Evolutionary conservation across 2,797 vertebrate genomes (phyloP), one percentile per base, ranked within the genome.

Genomic region (Syndactyla subalaris): DNA sequence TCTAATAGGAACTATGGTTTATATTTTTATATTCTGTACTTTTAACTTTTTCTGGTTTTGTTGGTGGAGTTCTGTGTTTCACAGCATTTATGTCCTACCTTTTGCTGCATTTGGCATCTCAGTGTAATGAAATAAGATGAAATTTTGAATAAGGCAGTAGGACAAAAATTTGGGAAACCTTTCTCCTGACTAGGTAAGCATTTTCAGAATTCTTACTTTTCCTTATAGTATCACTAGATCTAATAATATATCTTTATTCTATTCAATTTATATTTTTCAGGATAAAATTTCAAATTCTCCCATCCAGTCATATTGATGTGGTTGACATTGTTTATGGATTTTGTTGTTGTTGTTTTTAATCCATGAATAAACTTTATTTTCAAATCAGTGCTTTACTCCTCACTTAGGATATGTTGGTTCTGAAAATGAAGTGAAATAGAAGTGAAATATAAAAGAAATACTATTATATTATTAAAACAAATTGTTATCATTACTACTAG

Each of bases 401-500:
- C 27, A n/a, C 4, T 67, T 76, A 59, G 10, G 23, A 75, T 70
- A 48, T 2, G 0, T 16, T 68, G 6, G 2, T 77, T 92, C 48
- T 89, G 58, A 85, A 89, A 90, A 46, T 46, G 10, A 46, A 46
- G 21, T 46, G 45, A 46, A 46, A 46, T 78, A 16, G 11, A 55
- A 91, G 52, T 66, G 3, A 54, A 84, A 86, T 74, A 34, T 6
- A 34, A 71, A 83, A 49, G 6, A 46, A 6, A 43, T 55, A 84
- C 19, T 32, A 38, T 10, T 79, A 18, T 76, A 19, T 30, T 63
- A 36, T 49, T n/a, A 26, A 34, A 26, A 86, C 1, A 10, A 46
- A 46, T 10, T 32, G 2, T 55, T 39, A 2, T 8, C 34, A 1
- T 22, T 46, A 2, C 5, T 46, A 30, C 10, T 30, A 54, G 7